phyloP scores from a whole-genome alignment of 2,888 invertebrate genomes.

The Oscheius onirici region DNA sequence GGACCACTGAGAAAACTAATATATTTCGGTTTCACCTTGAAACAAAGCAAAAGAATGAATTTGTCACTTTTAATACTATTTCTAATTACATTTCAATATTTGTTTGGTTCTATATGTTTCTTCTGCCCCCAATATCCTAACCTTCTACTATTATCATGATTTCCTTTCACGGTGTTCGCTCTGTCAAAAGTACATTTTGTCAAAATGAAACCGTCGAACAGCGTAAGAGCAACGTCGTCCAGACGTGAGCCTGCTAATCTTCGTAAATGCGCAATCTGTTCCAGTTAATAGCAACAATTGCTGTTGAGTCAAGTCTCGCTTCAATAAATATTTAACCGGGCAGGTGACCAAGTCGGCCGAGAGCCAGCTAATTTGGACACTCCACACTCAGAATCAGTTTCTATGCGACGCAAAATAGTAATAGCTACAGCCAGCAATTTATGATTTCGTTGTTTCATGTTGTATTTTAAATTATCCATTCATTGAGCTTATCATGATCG shows the following conservation, averaged over 20 bases:
- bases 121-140: no score
- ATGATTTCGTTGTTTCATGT: neutral
- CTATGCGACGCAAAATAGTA: no score
- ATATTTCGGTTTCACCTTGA: no score
- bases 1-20: neutral
- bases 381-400: no score
- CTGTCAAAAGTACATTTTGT: neutral
- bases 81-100: no score
- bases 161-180: no score
- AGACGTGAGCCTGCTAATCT: slow-evolving; percentile 17
- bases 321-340: slow-evolving; percentile 33
- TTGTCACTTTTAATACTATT: no score
- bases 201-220: neutral
- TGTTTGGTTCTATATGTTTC: no score
- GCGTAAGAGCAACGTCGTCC: neutral
- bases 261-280: slow-evolving; percentile 30
- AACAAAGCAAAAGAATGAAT: no score
- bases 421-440: neutral
- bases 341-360: slow-evolving; percentile 27
- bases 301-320: slow-evolving; percentile 32
- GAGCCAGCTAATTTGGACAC: slow-evolving; percentile 22
- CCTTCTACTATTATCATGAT: no score
- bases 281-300: slow-evolving; percentile 33
- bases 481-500: no score
- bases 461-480: no score